Base-by-base conservation (phyloP, 2,113 vertebrate species). In the Spheniscus mendiculus region DNA sequence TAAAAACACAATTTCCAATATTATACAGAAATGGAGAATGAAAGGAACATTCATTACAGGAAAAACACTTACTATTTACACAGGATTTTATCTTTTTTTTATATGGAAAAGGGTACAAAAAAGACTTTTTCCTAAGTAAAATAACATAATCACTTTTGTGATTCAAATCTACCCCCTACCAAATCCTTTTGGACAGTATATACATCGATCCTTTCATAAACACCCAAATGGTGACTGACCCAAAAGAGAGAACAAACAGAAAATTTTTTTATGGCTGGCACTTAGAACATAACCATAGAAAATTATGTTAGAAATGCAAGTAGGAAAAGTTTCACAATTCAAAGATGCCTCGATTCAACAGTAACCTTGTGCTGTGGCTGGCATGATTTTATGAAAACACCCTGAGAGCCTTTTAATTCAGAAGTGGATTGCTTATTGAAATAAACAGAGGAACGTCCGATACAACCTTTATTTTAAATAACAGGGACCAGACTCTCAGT, bases 1-100 rank as follows among this genome's bases (percentile, higher is more conserved):
- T 99, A 99, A 99, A 99, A 99, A 99, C 98, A 97, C 94, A 84
- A 97, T 98, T 98, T 98, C 97, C 97, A 98, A 98, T 98, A 98
- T 97, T 96, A 97, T 96, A 97, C 98, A 98, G 96, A 98, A 97
- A 98, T 85, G 93, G 89, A 95, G 92, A 98, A 97, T 97, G 98
- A 98, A 98, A 98, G 97, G 97, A 97, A 97, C 97, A 98, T 98
- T 98, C 97, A 97, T 98, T 97, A 98, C 94, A 97, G 97, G 94
- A 93, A 98, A 98, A 98, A 98, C 97, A 98, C 93, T 91, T 97
- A 93, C 62, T 98, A 98, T 98, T 98, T 98, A 98, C 98, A 98
- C 58, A 97, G 97, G 98, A 97, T 97, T 98, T 98, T 98, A 96
- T 98, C 96, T 96, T 97, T 97, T 97, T 97, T 94, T 96, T 96